A percentile compares a stretch with the other conserved stretches of the same genome.
phyloP scores from a whole-genome alignment of 2,797 vertebrate species.

The Distichodus sexfasciatus region DNA sequence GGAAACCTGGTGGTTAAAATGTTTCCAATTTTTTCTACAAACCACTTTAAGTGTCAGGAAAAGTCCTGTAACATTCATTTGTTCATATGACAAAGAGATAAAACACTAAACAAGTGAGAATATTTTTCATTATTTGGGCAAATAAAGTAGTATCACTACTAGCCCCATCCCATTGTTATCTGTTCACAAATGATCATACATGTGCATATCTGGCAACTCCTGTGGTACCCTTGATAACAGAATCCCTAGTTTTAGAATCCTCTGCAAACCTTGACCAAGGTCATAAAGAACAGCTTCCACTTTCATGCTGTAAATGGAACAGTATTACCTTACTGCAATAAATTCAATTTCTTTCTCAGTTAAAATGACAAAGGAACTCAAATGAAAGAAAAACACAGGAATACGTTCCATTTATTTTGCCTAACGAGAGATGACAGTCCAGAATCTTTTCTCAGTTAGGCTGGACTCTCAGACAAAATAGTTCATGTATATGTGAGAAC shows the following conservation, averaged over 20 bases:
- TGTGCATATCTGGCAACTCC: too few relatives aligned
- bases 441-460: slow-evolving; percentile 5
- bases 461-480: not conserved
- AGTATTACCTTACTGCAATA: not conserved
- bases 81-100: too few relatives aligned
- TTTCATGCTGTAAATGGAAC: not conserved
- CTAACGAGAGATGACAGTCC: not conserved
- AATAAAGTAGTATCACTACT: too few relatives aligned
- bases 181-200: too few relatives aligned
- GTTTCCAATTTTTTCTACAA: too few relatives aligned
- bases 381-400: slow-evolving; percentile 10
- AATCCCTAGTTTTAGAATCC: not conserved
- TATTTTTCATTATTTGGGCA: too few relatives aligned
- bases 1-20: too few relatives aligned
- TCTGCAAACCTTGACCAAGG: not conserved
- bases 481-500: not conserved
- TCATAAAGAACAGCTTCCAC: not conserved
- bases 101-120: too few relatives aligned
- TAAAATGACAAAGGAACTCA: not conserved
- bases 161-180: too few relatives aligned
- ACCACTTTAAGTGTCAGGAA: too few relatives aligned
- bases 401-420: not conserved
- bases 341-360: not conserved
- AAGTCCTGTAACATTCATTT: too few relatives aligned
- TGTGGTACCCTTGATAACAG: too few relatives aligned